phyloP scores from a whole-genome alignment of 2,797 vertebrate genomes.

The Atherinosoma microstoma region DNA sequence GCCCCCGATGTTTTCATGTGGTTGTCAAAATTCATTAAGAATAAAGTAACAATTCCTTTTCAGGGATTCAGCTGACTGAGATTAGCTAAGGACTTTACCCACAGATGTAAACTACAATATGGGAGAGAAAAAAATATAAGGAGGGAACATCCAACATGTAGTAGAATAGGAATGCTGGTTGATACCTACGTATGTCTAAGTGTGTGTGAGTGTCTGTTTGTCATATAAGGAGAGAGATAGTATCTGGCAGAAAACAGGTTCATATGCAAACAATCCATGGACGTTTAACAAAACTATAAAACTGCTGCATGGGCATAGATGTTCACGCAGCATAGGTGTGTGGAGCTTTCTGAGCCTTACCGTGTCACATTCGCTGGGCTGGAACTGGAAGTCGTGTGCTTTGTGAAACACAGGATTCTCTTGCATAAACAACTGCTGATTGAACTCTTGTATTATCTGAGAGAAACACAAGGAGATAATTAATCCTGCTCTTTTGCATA shows the following conservation, averaged over 20 bases:
- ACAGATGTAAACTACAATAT: constrained; percentile 20
- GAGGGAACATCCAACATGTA: not conserved
- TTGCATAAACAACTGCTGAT: constrained; percentile 95
- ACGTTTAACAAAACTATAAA: not conserved
- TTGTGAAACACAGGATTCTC: constrained; percentile 95
- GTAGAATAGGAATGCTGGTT: constrained; percentile 3
- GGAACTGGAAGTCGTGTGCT: constrained; percentile 95
- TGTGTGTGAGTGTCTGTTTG: not conserved
- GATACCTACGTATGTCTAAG: not conserved
- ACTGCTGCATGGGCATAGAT: not conserved
- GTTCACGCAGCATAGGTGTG: constrained; percentile 7
- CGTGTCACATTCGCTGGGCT: constrained; percentile 94
- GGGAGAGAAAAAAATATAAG: not conserved
- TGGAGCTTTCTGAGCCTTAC: constrained; percentile 79
- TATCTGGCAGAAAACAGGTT: constrained; percentile 38
- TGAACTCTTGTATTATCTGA: constrained; percentile 95
- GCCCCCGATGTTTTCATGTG: constrained; percentile 27
- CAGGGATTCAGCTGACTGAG: constrained; percentile 6
- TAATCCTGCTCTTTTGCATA: constrained; percentile 1
- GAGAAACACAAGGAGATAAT: constrained; percentile 14
- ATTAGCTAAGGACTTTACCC: constrained; percentile 1
- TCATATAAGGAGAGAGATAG: not conserved
- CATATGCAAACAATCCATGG: constrained; percentile 44
- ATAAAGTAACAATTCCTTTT: constrained; percentile 18
- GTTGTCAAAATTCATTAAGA: constrained; percentile 23